Evolutionary conservation across 2,113 vertebrate species (phyloP).

Genomic region (Melanerpes aurifrons): DNA sequence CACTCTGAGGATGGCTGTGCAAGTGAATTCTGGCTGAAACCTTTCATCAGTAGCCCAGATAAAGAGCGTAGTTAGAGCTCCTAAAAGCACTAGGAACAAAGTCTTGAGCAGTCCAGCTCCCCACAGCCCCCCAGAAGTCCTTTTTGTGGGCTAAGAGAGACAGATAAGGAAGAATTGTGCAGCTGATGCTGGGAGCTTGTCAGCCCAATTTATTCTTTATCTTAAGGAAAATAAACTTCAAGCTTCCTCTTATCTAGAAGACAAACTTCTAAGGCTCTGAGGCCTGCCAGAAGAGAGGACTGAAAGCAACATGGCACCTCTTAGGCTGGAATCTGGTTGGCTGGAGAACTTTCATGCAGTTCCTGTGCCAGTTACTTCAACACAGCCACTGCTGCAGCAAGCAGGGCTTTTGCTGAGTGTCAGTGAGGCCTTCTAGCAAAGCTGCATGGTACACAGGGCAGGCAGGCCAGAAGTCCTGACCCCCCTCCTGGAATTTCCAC

Average conservation of each 20-base stretch:
- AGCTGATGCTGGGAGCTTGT: background rate
- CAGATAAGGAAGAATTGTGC: background rate
- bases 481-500: constrained; percentile 21
- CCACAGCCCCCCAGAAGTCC: background rate
- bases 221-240: constrained; percentile 50
- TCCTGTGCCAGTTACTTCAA: background rate
- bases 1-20: background rate
- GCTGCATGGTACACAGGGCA: background rate
- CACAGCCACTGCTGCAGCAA: background rate
- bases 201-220: constrained; percentile 26
- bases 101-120: background rate
- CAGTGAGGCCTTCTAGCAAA: background rate
- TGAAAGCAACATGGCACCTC: background rate
- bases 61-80: background rate
- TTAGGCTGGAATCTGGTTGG: background rate
- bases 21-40: background rate
- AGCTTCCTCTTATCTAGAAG: constrained; percentile 19
- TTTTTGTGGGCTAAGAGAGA: background rate
- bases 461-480: background rate
- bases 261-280: constrained; percentile 18
- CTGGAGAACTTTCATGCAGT: background rate
- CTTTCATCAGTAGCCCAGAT: background rate
- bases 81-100: background rate
- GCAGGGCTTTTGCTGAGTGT: background rate
- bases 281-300: background rate